A percentile compares a stretch with the other conserved stretches of the same genome.
These are phyloP conservation scores for Oplegnathus fasciatus DNA, from an alignment of 2,113 vertebrate genomes.

Conservation along the genomic window DNA sequence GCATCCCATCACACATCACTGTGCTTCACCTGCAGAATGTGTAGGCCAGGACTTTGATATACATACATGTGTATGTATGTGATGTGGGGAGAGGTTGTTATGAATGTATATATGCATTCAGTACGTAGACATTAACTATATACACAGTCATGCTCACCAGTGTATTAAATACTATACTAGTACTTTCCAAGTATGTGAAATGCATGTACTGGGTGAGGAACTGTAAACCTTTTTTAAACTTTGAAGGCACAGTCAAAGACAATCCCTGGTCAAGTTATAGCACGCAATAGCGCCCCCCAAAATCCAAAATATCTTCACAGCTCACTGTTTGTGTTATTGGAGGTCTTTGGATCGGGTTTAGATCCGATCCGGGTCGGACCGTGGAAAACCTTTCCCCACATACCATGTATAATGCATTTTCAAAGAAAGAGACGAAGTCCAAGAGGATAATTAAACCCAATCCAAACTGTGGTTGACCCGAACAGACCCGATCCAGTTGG, in stretches of 20 bases:
- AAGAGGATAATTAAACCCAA: neutral
- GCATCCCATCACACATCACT: conserved; percentile 21
- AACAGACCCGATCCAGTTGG: neutral
- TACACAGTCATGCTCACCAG: conserved; percentile 42
- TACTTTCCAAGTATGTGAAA: conserved; percentile 50
- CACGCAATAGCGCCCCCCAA: neutral
- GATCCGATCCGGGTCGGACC: neutral
- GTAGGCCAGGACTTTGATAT: conserved; percentile 8
- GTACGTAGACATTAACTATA: conserved; percentile 75
- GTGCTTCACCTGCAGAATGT: conserved; percentile 58
- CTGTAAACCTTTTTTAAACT: conserved; percentile 6
- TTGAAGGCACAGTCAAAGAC: conserved; percentile 21
- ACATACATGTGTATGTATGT: conserved; percentile 6
- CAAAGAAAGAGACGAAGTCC: neutral
- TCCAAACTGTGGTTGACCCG: neutral
- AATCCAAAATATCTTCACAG: neutral
- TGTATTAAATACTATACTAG: conserved; percentile 56
- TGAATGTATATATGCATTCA: conserved; percentile 74
- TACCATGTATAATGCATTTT: neutral
- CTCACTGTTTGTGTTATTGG: neutral
- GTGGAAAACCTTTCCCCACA: neutral
- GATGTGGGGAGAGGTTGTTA: neutral
- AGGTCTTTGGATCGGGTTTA: neutral
- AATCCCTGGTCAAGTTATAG: conserved; percentile 1
- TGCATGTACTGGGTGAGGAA: conserved; percentile 22